phyloP scores from a whole-genome alignment of 2,113 vertebrate genomes.

The Indicator indicator region DNA sequence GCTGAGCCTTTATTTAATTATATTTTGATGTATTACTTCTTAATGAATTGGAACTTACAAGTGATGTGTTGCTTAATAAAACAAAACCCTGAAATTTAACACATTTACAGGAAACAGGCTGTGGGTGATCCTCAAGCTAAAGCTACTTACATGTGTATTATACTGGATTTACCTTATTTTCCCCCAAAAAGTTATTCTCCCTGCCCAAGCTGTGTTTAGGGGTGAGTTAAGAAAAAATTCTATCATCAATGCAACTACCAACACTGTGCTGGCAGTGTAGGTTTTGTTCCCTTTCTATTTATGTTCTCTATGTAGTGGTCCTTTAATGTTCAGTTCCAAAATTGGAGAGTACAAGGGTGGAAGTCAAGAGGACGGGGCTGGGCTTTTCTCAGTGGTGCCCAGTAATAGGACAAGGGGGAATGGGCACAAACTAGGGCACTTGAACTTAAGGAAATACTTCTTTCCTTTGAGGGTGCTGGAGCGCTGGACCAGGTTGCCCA shows the following conservation, averaged over 20 bases:
- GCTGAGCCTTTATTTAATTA: constrained; percentile 20
- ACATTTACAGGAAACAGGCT: not conserved
- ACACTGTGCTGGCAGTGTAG: not conserved
- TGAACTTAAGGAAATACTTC: no score
- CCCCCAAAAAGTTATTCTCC: not conserved
- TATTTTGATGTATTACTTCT: constrained; percentile 43
- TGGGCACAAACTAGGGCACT: no score
- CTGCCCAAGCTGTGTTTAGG: not conserved
- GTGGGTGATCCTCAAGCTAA: not conserved
- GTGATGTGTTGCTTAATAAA: constrained; percentile 36
- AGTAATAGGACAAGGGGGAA: no score
- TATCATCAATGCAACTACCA: not conserved
- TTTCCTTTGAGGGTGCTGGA: no score
- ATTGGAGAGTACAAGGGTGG: not conserved
- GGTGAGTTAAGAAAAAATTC: not conserved
- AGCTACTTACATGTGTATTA: not conserved
- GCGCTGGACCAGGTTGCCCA: no score
- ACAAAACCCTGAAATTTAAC: constrained; percentile 15
- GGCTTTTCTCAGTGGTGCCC: no score
- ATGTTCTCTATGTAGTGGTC: not conserved
- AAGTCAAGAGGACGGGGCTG: no score
- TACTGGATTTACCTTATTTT: not conserved
- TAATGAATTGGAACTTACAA: constrained; percentile 41
- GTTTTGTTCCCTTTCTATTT: not conserved
- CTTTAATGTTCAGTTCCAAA: not conserved